Percentiles rank a stretch among this genome's conserved stretches.
Conservation (phyloP, 2,797 vertebrate species). For the Choloepus didactylus region DNA sequence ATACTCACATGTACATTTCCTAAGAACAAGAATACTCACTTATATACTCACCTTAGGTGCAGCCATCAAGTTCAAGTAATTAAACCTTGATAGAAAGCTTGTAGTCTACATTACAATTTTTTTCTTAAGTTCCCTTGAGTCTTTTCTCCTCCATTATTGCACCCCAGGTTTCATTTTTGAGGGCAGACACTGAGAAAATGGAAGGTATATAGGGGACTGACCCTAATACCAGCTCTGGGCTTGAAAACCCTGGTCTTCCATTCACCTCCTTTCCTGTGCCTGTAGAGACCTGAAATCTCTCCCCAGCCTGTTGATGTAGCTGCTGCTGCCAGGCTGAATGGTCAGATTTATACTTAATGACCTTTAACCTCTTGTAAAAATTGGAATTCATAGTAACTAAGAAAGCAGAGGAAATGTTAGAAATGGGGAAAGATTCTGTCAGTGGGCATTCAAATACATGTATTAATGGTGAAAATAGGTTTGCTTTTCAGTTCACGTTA, state of each 20-base stretch:
- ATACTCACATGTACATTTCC: too few species aligned
- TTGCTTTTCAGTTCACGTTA: conserved; percentile 39
- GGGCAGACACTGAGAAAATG: neutral
- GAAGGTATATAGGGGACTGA: neutral
- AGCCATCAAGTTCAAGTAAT: too few species aligned
- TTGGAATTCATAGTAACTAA: neutral
- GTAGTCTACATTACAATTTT: neutral
- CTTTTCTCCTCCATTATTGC: too few species aligned
- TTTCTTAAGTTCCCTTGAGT: too few species aligned
- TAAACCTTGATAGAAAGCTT: too few species aligned
- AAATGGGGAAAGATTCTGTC: neutral
- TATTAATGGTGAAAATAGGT: neutral
- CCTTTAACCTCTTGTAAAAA: conserved; percentile 40
- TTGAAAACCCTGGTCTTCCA: neutral
- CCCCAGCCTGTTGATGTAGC: neutral
- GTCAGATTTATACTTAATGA: conserved; percentile 32
- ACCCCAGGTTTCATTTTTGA: neutral
- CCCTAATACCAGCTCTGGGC: neutral
- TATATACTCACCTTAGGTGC: too few species aligned
- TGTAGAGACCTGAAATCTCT: conserved; percentile 8
- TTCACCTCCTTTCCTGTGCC: neutral
- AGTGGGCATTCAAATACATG: neutral
- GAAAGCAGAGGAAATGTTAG: neutral
- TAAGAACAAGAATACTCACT: too few species aligned
- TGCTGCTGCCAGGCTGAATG: neutral